Evolutionary conservation across 2,797 vertebrate species (phyloP), one percentile per base, ranked within the genome.

Genomic region (Taenioides sp.): DNA sequence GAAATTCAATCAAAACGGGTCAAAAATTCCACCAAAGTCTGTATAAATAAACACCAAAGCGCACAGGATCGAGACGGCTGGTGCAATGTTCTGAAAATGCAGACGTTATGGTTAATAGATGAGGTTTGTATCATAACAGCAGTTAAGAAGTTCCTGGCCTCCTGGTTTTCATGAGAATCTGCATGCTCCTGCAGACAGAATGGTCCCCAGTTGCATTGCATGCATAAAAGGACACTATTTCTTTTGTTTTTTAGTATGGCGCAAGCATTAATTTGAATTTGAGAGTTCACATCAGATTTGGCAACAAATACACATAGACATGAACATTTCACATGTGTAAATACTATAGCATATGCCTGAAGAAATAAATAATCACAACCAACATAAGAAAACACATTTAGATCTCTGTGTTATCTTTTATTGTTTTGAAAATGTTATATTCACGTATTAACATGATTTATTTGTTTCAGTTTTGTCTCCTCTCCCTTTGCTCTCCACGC

Each of bases 91-190:
- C 72, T 79, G 79, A 83, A 88, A 84, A 85, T 63, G 18, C 61
- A 69, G 50, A 58, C 57, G 27, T 76, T 72, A 81, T 87, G 65
- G 82, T 84, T 84, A 79, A 83, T 80, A 63, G 69, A 86, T 82
- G 69, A 70, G 63, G 71, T 84, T 87, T 84, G 58, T 72, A 80
- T 71, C 31, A 62, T 71, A 67, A 73, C 74, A 54, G 80, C 69
- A 74, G 80, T 69, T 31, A 58, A 75, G 71, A 75, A 70, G 65
- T 52, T 71, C 72, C 66, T 57, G 61, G 71, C 64, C 11, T 28
- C 3, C 63, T 67, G 73, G 25, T 74, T 75, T 73, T 82, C 75
- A 6, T 43, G 72, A 78, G 80, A 62, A 79, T 61, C 65, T 40
- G 52, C 14, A 20, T 66, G 67, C 73, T 60, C 34, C 52, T 64